Evolutionary conservation across 2,797 vertebrate genomes (phyloP).

Genomic region (Enteromius argenteus): DNA sequence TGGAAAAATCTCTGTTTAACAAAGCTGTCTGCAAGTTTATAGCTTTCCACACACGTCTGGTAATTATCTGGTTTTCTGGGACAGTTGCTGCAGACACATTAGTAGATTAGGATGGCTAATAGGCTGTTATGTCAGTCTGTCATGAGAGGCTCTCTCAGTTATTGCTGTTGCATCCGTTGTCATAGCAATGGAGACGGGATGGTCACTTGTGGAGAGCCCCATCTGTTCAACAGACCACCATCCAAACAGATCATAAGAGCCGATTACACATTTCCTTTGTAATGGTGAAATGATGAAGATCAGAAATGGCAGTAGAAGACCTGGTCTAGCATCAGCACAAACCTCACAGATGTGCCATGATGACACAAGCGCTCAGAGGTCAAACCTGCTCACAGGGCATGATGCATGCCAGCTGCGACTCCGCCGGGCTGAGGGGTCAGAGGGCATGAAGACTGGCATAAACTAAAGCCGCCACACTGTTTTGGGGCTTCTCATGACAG

Average conservation of each 20-base stretch:
- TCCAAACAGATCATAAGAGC: conserved; percentile 30
- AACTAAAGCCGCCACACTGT: conserved; percentile 19
- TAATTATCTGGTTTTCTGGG: background rate
- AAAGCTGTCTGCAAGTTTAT: background rate
- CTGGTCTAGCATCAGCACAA: conserved; percentile 22
- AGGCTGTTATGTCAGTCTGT: conserved; percentile 31
- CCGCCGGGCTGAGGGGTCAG: background rate
- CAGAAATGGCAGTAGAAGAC: conserved; percentile 13
- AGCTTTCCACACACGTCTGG: background rate
- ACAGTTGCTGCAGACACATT: background rate
- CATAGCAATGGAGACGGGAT: conserved; percentile 9
- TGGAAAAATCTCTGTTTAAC: background rate
- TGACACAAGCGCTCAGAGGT: conserved; percentile 9
- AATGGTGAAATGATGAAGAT: conserved; percentile 22
- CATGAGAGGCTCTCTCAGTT: conserved; percentile 33
- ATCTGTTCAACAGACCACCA: conserved; percentile 52
- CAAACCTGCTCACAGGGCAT: background rate
- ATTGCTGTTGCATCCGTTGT: conserved; percentile 41
- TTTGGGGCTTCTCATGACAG: background rate
- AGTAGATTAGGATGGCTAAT: conserved; percentile 2
- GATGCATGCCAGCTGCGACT: conserved; percentile 20
- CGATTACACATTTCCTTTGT: conserved; percentile 27
- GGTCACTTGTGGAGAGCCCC: conserved; percentile 33
- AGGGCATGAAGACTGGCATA: conserved; percentile 14
- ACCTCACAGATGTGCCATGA: conserved; percentile 33